Conservation (phyloP, 2,888 invertebrate genomes). For the Hermodice carunculata region DNA sequence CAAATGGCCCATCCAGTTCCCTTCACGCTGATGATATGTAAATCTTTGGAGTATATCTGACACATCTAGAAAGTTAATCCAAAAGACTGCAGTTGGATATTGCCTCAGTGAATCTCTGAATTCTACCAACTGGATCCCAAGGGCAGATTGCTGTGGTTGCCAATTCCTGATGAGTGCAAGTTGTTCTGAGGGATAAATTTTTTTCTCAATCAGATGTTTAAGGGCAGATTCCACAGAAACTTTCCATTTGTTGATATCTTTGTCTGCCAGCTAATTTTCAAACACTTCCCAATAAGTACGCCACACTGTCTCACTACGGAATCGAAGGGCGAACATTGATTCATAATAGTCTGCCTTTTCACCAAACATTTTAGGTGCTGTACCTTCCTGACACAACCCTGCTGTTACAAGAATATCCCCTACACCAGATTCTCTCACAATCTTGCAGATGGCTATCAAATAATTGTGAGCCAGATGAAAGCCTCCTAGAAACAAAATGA, state of each 20-base stretch:
- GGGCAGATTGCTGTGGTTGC: too few relatives aligned
- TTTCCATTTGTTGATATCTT: conserved; percentile 5
- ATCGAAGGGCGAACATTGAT: conserved; percentile 5
- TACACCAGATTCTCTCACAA: conserved; percentile 14
- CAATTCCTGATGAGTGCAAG: too few relatives aligned
- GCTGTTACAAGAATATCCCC: conserved; percentile 17
- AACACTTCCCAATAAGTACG: conserved; percentile 9
- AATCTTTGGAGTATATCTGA: too few relatives aligned
- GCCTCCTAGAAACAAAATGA: conserved; percentile 9
- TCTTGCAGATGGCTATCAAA: conserved; percentile 8
- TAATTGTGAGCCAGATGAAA: conserved; percentile 22
- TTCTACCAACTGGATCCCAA: too few relatives aligned
- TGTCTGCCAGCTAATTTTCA: conserved; percentile 7
- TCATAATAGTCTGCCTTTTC: conserved; percentile 12
- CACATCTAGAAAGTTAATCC: too few relatives aligned
- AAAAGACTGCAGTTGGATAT: too few relatives aligned
- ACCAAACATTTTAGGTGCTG: too few relatives aligned
- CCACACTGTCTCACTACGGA: conserved; percentile 6
- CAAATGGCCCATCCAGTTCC: too few relatives aligned
- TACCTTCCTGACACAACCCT: too few relatives aligned
- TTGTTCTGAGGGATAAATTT: background rate
- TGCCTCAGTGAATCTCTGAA: too few relatives aligned
- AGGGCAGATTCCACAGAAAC: background rate
- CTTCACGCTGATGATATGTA: too few relatives aligned
- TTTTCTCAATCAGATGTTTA: background rate